Evolutionary conservation across 2,113 vertebrate genomes (phyloP).

Genomic region (Psittacus erithacus): DNA sequence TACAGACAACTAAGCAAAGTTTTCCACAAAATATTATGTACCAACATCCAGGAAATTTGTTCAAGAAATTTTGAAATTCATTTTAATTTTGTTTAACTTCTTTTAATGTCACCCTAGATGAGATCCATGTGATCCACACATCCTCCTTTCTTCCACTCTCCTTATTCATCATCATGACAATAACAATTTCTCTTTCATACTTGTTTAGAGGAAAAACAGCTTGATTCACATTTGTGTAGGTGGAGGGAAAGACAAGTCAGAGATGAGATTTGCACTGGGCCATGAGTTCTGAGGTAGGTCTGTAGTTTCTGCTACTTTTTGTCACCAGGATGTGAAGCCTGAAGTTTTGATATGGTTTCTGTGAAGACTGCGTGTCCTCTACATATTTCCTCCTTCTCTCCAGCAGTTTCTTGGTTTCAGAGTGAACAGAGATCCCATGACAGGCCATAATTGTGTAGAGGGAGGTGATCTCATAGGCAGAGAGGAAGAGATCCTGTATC

Average conservation of each 20-base stretch:
- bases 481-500: constrained; percentile 13
- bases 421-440: not conserved
- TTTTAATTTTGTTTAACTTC: not conserved
- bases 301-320: not conserved
- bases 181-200: constrained; percentile 26
- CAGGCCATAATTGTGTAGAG: not conserved
- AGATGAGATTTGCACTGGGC: not conserved
- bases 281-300: not conserved
- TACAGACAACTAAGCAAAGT: not conserved
- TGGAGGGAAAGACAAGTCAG: not conserved
- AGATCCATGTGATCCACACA: not conserved
- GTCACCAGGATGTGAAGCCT: not conserved
- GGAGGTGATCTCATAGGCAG: not conserved
- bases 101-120: not conserved
- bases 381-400: not conserved
- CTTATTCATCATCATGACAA: constrained; percentile 33
- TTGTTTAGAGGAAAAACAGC: not conserved
- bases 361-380: not conserved
- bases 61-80: not conserved
- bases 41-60: not conserved
- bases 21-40: not conserved
- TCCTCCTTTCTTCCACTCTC: constrained; percentile 9
- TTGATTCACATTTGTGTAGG: not conserved
- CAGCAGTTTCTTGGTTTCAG: not conserved
- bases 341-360: not conserved